These are phyloP conservation scores for Drosophila flavopinicola DNA, from an alignment of 2,888 invertebrate genomes.

Conservation along the genomic window DNA sequence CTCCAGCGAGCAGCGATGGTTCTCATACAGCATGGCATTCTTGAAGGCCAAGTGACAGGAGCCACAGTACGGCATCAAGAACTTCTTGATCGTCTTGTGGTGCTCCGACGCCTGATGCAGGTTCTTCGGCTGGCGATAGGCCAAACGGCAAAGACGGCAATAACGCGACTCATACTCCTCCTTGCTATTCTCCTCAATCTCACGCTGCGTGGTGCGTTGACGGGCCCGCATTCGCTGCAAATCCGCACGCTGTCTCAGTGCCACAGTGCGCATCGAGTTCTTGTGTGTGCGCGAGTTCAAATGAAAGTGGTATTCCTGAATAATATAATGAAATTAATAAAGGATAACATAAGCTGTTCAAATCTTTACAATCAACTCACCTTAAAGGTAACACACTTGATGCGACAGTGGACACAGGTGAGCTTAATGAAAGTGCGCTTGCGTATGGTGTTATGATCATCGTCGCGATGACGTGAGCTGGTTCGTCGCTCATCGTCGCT, in stretches of 20 bases:
- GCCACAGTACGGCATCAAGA: conserved; percentile 92
- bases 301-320: conserved; percentile 90
- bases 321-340: background rate
- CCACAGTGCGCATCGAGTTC: conserved; percentile 89
- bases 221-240: conserved; percentile 91
- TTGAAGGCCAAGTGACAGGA: conserved; percentile 91
- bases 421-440: conserved; percentile 87
- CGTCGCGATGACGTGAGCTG: conserved; percentile 72
- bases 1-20: conserved; percentile 92
- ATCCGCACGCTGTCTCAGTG: conserved; percentile 90
- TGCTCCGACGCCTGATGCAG: conserved; percentile 92
- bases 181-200: conserved; percentile 89
- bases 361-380: no score
- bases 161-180: conserved; percentile 88
- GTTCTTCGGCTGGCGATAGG: conserved; percentile 90
- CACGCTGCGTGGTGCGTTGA: conserved; percentile 92
- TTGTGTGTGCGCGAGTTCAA: conserved; percentile 89
- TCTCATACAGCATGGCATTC: conserved; percentile 93
- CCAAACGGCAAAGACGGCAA: conserved; percentile 90
- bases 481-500: conserved; percentile 79
- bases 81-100: conserved; percentile 93
- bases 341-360: background rate
- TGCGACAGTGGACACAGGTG: conserved; percentile 91
- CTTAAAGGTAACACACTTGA: conserved; percentile 90
- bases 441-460: conserved; percentile 66